phyloP scores from a whole-genome alignment of 2,113 vertebrate genomes.

The Poeciliopsis prolifica region DNA sequence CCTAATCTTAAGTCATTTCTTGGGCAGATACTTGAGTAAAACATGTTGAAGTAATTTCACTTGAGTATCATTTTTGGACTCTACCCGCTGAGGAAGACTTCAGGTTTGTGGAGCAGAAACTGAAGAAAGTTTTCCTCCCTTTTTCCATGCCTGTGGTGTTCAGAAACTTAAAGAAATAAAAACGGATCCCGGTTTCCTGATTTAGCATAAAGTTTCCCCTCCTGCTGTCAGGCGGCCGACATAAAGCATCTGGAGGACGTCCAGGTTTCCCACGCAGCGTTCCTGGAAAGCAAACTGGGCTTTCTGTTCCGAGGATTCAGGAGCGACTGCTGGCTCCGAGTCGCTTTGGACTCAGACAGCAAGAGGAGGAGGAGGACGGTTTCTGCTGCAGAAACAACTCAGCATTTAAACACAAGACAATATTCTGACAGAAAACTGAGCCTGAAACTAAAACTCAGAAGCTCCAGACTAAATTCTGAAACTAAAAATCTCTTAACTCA shows the following conservation, averaged over 20 bases:
- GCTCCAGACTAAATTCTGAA: too few species aligned
- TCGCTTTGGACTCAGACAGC: not conserved
- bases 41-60: too few species aligned
- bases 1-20: too few species aligned
- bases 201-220: not conserved
- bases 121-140: not conserved
- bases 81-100: not conserved
- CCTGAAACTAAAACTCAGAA: too few species aligned
- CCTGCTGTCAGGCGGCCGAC: not conserved
- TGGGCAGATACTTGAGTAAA: too few species aligned
- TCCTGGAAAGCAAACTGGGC: conserved; percentile 5
- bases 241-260: conserved; percentile 13
- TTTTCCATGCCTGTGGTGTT: not conserved
- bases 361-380: not conserved
- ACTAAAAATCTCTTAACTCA: too few species aligned
- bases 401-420: not conserved
- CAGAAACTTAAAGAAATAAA: not conserved
- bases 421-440: too few species aligned
- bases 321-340: not conserved
- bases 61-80: too few species aligned
- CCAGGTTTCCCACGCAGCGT: conserved; percentile 5
- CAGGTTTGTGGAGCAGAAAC: not conserved
- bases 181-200: not conserved
- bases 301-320: not conserved
- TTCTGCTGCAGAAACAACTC: not conserved